Conservation (phyloP, 2,888 invertebrate species). For the Blastobasis adustella region DNA sequence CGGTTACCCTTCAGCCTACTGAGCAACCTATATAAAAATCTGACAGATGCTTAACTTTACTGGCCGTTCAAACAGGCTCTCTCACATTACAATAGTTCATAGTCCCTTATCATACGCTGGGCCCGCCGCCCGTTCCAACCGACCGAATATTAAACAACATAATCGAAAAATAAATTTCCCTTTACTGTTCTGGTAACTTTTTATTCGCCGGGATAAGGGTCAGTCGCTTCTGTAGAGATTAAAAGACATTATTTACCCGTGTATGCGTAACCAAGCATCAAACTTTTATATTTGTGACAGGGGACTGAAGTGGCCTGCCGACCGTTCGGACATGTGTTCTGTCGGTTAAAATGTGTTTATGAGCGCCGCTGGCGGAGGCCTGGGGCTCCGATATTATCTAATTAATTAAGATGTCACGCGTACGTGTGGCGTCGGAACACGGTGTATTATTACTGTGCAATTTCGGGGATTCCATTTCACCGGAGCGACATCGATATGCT, state of each 20-base stretch:
- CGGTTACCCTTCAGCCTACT: no score
- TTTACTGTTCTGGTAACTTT: constrained; percentile 47
- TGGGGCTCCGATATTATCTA: constrained; percentile 10
- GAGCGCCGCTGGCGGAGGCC: constrained; percentile 22
- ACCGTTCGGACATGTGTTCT: constrained; percentile 38
- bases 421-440: constrained; percentile 7
- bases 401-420: constrained; percentile 18
- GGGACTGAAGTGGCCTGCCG: constrained; percentile 35
- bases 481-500: no score
- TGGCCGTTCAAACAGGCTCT: neutral
- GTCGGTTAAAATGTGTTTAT: constrained; percentile 33
- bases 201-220: constrained; percentile 52
- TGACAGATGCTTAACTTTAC: neutral
- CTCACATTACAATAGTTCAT: constrained; percentile 22
- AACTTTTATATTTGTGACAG: constrained; percentile 63
- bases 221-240: constrained; percentile 52
- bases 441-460: neutral
- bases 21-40: neutral
- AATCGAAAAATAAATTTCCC: constrained; percentile 58
- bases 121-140: constrained; percentile 24
- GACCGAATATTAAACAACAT: constrained; percentile 40
- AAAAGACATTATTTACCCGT: constrained; percentile 66
- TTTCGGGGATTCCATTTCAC: no score
- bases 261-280: constrained; percentile 51
- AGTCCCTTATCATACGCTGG: constrained; percentile 24